Percentiles rank a stretch among this genome's conserved stretches.
These are phyloP conservation scores for Polypterus senegalus DNA, from an alignment of 2,113 vertebrate species.

Conservation along the genomic window DNA sequence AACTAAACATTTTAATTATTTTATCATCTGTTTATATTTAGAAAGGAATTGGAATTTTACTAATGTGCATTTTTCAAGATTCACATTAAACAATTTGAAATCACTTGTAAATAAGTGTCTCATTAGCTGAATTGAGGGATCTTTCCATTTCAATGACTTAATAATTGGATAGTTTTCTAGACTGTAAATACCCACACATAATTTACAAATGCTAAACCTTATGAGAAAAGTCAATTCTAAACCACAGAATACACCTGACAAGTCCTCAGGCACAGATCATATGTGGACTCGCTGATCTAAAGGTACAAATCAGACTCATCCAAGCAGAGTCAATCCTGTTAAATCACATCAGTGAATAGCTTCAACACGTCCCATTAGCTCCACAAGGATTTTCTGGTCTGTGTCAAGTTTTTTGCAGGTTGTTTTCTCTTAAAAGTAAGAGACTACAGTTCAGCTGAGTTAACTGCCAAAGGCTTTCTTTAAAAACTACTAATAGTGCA, in stretches of 20 bases:
- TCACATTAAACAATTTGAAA: no score
- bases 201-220: constrained; percentile 22
- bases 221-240: constrained; percentile 14
- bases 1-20: no score
- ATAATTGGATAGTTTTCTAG: constrained; percentile 27
- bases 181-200: constrained; percentile 21
- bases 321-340: constrained; percentile 23
- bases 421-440: no score
- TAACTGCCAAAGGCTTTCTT: no score
- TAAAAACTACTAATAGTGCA: no score
- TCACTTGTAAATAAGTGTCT: no score
- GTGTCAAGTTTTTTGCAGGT: background rate
- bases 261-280: constrained; percentile 17
- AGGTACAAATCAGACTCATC: constrained; percentile 4
- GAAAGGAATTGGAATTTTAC: no score
- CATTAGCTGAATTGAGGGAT: no score
- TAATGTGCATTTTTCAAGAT: no score
- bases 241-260: constrained; percentile 12
- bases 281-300: constrained; percentile 17
- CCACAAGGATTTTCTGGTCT: constrained; percentile 24
- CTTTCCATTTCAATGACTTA: constrained; percentile 12
- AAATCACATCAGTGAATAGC: constrained; percentile 21
- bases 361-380: constrained; percentile 22
- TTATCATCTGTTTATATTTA: no score
- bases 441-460: no score